Conservation (phyloP, 2,888 invertebrate species). For the Teinopalpus imperialis region DNA sequence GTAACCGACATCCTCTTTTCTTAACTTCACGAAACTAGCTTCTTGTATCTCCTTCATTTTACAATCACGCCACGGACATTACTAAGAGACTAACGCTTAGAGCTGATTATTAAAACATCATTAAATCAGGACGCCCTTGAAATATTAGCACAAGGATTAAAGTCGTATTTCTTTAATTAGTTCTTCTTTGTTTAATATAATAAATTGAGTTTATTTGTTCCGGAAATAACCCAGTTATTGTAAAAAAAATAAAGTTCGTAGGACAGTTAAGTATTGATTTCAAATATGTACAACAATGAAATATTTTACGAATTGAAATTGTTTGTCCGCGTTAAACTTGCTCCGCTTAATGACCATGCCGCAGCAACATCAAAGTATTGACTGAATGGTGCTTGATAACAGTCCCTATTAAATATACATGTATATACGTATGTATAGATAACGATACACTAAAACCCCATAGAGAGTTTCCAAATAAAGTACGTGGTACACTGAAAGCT, state of each 20-base stretch:
- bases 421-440: conserved; percentile 37
- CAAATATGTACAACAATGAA: too few species aligned
- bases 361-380: conserved; percentile 51
- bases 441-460: conserved; percentile 45
- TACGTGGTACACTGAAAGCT: conserved; percentile 36
- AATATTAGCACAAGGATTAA: conserved; percentile 33
- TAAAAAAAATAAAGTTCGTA: too few species aligned
- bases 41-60: conserved; percentile 57
- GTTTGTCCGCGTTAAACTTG: background rate
- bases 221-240: conserved; percentile 17
- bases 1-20: conserved; percentile 53
- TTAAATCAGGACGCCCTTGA: conserved; percentile 29
- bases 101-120: conserved; percentile 17
- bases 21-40: conserved; percentile 47
- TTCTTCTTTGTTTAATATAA: conserved; percentile 12
- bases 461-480: conserved; percentile 40
- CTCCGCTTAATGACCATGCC: conserved; percentile 35
- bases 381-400: conserved; percentile 61
- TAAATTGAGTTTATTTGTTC: conserved; percentile 8
- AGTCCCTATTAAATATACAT: conserved; percentile 45
- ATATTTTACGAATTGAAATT: too few species aligned
- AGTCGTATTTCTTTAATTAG: background rate
- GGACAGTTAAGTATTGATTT: too few species aligned
- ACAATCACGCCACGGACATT: conserved; percentile 30
- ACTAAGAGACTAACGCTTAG: conserved; percentile 18